These are phyloP conservation scores for Babylonia areolata DNA, from an alignment of 1,140 invertebrate genomes.

Conservation along the genomic window DNA sequence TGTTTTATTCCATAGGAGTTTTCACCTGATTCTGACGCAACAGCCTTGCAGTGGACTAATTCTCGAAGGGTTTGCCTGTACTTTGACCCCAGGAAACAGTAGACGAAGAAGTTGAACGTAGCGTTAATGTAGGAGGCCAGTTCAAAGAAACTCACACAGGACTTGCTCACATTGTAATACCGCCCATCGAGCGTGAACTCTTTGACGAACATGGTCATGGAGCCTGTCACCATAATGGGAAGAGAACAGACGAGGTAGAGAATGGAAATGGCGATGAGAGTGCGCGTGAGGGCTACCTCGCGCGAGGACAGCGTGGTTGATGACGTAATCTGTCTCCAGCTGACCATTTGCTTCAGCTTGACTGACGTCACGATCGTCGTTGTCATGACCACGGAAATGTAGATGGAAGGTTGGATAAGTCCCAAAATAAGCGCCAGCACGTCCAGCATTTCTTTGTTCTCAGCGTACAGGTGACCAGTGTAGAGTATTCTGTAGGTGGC, in stretches of 20 bases:
- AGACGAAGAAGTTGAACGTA: constrained; percentile 14
- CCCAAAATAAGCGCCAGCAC: neutral
- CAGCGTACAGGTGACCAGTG: neutral
- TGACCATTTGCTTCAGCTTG: constrained; percentile 20
- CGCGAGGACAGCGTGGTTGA: neutral
- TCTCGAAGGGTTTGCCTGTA: neutral
- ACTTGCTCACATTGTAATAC: neutral
- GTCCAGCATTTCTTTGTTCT: neutral
- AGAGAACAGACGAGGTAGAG: constrained; percentile 11
- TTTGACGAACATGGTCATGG: neutral
- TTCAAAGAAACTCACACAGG: neutral
- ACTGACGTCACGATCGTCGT: neutral
- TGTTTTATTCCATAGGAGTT: no score
- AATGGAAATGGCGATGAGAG: neutral
- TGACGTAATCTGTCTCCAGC: neutral
- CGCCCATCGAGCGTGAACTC: neutral
- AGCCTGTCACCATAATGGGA: neutral
- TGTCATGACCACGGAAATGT: neutral
- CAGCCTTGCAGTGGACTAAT: no score
- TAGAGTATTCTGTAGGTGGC: neutral
- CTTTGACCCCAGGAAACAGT: neutral
- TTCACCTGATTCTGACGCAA: no score
- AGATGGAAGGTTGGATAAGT: no score
- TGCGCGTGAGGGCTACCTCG: neutral
- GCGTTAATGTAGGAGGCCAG: constrained; percentile 3